Evolutionary conservation across 2,113 vertebrate genomes (phyloP).

Genomic region (Apteryx mantelli): DNA sequence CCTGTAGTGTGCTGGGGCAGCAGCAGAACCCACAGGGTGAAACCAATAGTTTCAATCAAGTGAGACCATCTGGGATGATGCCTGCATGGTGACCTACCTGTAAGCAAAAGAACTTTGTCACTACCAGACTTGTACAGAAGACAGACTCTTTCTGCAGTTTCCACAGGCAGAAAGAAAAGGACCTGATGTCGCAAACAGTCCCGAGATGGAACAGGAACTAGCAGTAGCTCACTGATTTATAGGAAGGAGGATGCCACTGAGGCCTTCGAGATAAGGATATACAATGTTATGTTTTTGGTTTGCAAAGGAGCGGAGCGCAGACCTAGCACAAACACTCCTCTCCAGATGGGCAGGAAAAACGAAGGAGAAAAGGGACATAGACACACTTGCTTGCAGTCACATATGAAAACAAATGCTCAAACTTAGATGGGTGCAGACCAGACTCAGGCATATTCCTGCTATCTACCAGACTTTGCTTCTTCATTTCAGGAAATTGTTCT

Average conservation of each 20-base stretch:
- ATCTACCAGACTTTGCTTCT: not conserved
- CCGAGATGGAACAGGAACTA: not conserved
- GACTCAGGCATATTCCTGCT: too few species aligned
- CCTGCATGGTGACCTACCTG: rapidly evolving
- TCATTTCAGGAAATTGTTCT: not conserved
- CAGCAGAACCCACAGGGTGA: not conserved
- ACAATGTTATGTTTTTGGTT: not conserved
- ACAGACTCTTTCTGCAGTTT: too few species aligned
- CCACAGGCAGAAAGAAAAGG: too few species aligned
- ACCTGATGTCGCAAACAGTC: too few species aligned
- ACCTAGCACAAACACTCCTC: rapidly evolving
- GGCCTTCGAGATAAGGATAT: constrained; percentile 2
- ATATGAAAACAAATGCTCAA: rapidly evolving
- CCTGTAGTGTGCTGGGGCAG: too few species aligned
- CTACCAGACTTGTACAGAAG: not conserved
- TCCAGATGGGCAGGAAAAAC: rapidly evolving
- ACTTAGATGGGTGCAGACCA: rapidly evolving
- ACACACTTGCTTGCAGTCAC: not conserved
- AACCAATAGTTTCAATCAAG: rapidly evolving
- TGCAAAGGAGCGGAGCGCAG: rapidly evolving
- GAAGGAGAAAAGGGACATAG: not conserved
- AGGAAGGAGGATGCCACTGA: not conserved
- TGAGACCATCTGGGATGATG: not conserved
- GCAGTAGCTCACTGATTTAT: not conserved
- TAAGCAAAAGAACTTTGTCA: not conserved